These are phyloP conservation scores for Andinoacara biseriatus DNA, from an alignment of 2,113 vertebrate genomes.

Conservation along the genomic window DNA sequence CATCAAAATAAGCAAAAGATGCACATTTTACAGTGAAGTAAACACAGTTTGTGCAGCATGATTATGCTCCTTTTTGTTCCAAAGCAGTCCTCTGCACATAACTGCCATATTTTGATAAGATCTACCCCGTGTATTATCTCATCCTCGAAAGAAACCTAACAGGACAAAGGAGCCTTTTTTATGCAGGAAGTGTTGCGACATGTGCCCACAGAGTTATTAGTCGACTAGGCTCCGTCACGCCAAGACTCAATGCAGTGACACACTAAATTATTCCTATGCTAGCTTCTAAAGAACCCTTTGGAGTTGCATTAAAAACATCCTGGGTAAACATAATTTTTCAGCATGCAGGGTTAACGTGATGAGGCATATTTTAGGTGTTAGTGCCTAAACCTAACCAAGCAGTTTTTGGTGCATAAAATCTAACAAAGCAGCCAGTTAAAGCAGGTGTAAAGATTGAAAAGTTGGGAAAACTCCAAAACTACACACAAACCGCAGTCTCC, in stretches of 20 bases:
- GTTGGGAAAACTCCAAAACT: no score
- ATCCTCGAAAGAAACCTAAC: neutral
- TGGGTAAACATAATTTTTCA: neutral
- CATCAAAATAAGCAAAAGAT: constrained; percentile 34
- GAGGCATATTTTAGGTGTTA: neutral
- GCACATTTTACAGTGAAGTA: constrained; percentile 15
- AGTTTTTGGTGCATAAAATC: no score
- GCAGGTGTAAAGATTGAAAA: neutral
- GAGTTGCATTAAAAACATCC: neutral
- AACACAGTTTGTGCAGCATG: constrained; percentile 34
- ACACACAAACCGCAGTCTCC: neutral
- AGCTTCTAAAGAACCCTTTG: neutral
- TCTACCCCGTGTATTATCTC: neutral
- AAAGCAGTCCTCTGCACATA: constrained; percentile 10
- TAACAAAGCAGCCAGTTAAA: neutral
- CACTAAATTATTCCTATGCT: neutral
- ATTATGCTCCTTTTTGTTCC: constrained; percentile 27
- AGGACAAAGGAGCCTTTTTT: neutral
- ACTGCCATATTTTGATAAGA: constrained; percentile 13
- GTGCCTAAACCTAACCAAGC: neutral
- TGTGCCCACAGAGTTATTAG: neutral
- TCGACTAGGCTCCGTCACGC: neutral
- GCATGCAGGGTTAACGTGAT: neutral
- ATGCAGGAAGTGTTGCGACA: neutral
- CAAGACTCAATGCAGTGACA: neutral